Evolutionary conservation across 2,797 vertebrate species (phyloP), one percentile per base, ranked within the genome.

Genomic region (Morelia viridis): DNA sequence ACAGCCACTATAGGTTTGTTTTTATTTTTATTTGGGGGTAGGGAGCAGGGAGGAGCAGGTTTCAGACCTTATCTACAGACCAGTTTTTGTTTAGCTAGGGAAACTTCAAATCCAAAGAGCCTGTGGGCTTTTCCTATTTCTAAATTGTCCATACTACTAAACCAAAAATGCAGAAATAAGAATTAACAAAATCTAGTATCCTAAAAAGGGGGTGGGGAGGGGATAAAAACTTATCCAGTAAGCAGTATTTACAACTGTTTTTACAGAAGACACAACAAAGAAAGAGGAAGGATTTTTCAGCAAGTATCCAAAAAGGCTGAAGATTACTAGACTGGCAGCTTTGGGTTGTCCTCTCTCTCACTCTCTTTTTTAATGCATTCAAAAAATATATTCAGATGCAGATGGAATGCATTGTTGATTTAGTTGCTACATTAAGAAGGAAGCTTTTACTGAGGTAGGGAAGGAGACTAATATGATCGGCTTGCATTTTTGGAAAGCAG

Each of bases 1-100:
- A 98, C 97, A 98, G 98, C 98, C 97, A 98, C 97, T 97, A 97
- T 97, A 98, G 97, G 97, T 98, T 98, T 96, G 96, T 97, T 98
- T 80, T 98, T 97, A 96, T 97, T 98, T 97, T 97, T 95, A 96
- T 97, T 97, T 96, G 97, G 96, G 96, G 95, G 89, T 96, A 96
- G 98, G 97, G 97, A 97, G 97, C 97, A 97, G 97, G 97, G 96
- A 92, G 92, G 97, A 97, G 97, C 97, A 98, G 97, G 97, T 97
- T 97, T 97, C 96, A 97, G 97, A 97, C 95, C 97, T 97, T 97
- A 96, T 97, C 97, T 96, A 97, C 97, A 94, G 96, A 98, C 97
- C 96, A 94, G 96, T 97, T 97, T 80, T 80, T 95, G 96, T 97
- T 97, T 96, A 97, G 97, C 96, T 97, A 97, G 97, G 97, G 96